Evolutionary conservation across 2,113 vertebrate species (phyloP), one percentile per base, ranked within the genome.

Genomic region (Ochotona curzoniae): DNA sequence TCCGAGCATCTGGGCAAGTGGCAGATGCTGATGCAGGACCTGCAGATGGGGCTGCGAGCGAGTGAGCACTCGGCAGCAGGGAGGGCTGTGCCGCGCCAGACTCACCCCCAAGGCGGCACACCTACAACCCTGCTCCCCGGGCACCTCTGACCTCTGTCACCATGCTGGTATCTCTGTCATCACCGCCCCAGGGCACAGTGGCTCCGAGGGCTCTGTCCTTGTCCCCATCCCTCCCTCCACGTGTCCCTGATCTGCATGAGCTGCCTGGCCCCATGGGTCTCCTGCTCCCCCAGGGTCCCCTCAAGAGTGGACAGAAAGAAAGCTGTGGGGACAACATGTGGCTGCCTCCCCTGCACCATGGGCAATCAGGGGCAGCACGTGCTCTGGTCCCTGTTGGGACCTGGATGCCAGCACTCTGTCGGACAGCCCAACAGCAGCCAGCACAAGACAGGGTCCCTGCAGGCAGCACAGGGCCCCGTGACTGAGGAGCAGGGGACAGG

Each of bases 161-260:
- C 0, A 11, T 2, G 0, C 17, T 3, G 7, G 4, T 4, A 5
- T 14, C 30, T 25, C 76, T 12, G 2, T 1, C 23, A 4, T 49
- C 38, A 6, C 23, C 17, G 32, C 85, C 21, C 12, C 13, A 5
- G n/a, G 17, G 82, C 10, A 26, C 91, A 6, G 0, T 10, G 73
- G 17, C 74, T 30, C 32, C 4, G 21, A 30, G 21, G n/a, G 49
- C 32, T 63, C 75, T 47, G 28, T 38, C 8, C 30, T 10, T 15
- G 7, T 18, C 25, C 14, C 73, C 35, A 17, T 5, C 38, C 20
- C 69, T 35, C 32, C 18, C 11, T 51, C 74, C 9, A 6, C 0
- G 0, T 13, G 49, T 15, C 83, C 44, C 47, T 63, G n/a, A 8
- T 11, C 69, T 25, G 5, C 1, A 12, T 2, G 70, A 90, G 63